These are phyloP conservation scores for Pica pica DNA, from an alignment of 2,113 vertebrate species.

Conservation along the genomic window DNA sequence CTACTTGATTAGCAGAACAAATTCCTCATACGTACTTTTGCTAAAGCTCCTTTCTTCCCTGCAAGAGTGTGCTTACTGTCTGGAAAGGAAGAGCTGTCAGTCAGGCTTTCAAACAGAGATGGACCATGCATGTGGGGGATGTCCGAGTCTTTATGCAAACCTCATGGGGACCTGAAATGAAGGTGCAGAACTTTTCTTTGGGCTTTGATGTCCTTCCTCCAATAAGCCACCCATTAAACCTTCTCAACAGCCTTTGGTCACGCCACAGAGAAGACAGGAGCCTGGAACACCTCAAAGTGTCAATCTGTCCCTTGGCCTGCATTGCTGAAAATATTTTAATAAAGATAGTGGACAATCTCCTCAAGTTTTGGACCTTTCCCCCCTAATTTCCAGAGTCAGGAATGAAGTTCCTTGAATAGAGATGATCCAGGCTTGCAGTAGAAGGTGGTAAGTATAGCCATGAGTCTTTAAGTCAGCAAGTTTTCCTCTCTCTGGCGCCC, in stretches of 20 bases:
- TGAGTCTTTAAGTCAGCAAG: not conserved
- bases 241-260: not conserved
- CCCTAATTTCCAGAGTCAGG: not conserved
- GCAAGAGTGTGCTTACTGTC: not conserved
- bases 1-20: slow-evolving; percentile 8
- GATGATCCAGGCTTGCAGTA: not conserved
- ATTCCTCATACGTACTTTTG: not conserved
- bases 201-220: not conserved
- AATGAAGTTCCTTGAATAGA: not conserved
- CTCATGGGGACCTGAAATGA: not conserved
- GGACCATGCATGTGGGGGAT: not conserved
- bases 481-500: not conserved
- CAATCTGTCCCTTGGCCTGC: not conserved
- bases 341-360: not conserved
- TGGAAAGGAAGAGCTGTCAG: not conserved
- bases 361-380: not conserved
- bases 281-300: not conserved
- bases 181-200: not conserved
- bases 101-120: not conserved
- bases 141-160: not conserved
- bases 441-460: not conserved
- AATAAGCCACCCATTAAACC: not conserved
- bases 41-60: not conserved
- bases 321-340: not conserved
- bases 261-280: not conserved